Conservation (phyloP, 2,113 vertebrate genomes). For the Meleagris gallopavo region DNA sequence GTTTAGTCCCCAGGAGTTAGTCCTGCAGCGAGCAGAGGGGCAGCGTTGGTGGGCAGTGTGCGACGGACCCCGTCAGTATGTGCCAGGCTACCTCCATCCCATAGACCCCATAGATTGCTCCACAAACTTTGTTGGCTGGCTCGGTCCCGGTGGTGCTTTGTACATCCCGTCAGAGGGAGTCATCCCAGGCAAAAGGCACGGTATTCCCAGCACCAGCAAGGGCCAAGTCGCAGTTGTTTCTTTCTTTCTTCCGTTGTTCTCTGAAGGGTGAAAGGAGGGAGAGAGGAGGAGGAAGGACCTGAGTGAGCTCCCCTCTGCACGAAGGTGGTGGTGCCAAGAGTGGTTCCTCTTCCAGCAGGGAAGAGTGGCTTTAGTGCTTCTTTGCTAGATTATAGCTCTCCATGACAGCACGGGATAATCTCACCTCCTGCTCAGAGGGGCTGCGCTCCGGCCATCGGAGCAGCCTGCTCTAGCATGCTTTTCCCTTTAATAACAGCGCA, state of each 20-base stretch:
- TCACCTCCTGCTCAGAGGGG: conserved; percentile 44
- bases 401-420: conserved; percentile 36
- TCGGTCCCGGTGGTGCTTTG: conserved; percentile 39
- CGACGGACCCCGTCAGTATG: not conserved
- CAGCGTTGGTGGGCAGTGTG: not conserved
- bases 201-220: conserved; percentile 51
- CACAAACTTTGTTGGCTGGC: conserved; percentile 16
- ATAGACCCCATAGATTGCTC: not conserved
- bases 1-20: conserved; percentile 16
- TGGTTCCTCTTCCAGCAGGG: not conserved
- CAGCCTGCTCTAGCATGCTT: not conserved
- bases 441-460: conserved; percentile 11
- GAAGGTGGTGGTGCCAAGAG: not conserved
- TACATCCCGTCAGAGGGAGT: conserved; percentile 52
- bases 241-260: not conserved
- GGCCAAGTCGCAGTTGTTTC: not conserved
- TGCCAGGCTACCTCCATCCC: conserved; percentile 40
- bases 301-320: conserved; percentile 4
- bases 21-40: conserved; percentile 37
- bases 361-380: not conserved
- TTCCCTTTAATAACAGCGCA: not conserved
- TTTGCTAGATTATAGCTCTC: conserved; percentile 19
- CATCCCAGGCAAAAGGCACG: conserved; percentile 67
- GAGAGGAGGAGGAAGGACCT: not conserved
- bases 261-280: not conserved